Base-by-base conservation (phyloP, 1,140 invertebrate genomes). In the Galendromus occidentalis region DNA sequence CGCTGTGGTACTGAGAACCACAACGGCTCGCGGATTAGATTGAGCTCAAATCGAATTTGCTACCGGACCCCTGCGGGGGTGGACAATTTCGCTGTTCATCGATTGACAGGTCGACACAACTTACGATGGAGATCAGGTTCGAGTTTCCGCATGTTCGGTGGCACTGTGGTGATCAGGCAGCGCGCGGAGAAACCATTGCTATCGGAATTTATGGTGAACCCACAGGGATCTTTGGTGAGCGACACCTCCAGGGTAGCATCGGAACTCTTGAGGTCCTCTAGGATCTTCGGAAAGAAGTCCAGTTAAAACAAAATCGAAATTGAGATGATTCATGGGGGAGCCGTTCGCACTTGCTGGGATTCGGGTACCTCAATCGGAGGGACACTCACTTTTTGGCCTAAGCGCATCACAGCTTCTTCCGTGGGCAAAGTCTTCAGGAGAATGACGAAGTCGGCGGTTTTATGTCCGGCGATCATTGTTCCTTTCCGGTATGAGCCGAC, bases 401-500 rank as follows among this genome's bases (percentile, higher is more conserved):
- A 69, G 69, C 51, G 25, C 51, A 59, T 59, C 1, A 59, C 51
- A 22, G 51, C 51, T 25, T 59, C 51, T 25, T 78, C 88, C 14
- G 92, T 96, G 1, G 95, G 95, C 44, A 98, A 75, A 0, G 93
- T 96, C 80, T 97, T 97, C n/a, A 98, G 80, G 70, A 98, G 94
- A 9, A 98, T 90, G 4, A 98, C 92, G 70, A 98, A 86, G 75
- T 98, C 93, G 20, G 93, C 94, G 0, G 93, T 83, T 74, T 93
- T 94, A 72, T 92, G 87, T 1, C 91, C 91, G 6, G 88, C 85
- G 71, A 96, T 83, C 86, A 98, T 96, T 9, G 93, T 98, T 0
- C 92, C 93, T 76, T 98, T 97, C 75, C 98, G 98, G 72, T 92
- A 96, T 0, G 92, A 93, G 0, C 94, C 94, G 51, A 97, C 91